Conservation (phyloP, 2,888 invertebrate genomes). For the Agonum fuliginosum region DNA sequence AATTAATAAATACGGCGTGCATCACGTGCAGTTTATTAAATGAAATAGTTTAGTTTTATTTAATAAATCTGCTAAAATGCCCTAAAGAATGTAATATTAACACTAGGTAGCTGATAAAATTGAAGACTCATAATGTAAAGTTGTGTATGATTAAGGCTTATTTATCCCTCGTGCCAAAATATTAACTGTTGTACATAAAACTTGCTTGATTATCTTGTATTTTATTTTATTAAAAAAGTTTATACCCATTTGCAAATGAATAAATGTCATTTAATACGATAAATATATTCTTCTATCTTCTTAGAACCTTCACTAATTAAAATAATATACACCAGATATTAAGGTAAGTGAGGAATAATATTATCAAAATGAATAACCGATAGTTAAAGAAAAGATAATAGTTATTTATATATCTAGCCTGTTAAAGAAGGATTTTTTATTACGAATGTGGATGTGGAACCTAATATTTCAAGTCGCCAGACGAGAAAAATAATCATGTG, state of each 20-base stretch:
- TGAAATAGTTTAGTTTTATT: too few species aligned
- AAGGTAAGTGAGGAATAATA: too few species aligned
- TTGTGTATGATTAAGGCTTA: constrained; percentile 50
- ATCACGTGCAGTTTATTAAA: too few species aligned
- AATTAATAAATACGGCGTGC: constrained; percentile 51
- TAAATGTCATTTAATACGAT: constrained; percentile 60
- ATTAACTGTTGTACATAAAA: constrained; percentile 51
- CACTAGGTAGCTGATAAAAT: constrained; percentile 42
- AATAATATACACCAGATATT: too few species aligned
- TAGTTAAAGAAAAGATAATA: too few species aligned
- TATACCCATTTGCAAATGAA: constrained; percentile 55
- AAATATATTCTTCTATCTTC: constrained; percentile 36
- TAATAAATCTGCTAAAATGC: too few species aligned
- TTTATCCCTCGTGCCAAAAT: constrained; percentile 54
- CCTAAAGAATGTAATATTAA: constrained; percentile 41
- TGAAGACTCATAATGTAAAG: constrained; percentile 49
- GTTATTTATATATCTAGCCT: too few species aligned
- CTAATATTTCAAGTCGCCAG: too few species aligned
- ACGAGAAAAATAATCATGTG: too few species aligned
- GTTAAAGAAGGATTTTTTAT: too few species aligned
- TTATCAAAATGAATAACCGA: constrained; percentile 31
- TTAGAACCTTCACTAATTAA: constrained; percentile 17
- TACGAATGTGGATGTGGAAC: too few species aligned
- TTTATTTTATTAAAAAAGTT: constrained; percentile 59
- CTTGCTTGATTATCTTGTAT: constrained; percentile 45